These are phyloP conservation scores for Amphiprion ocellaris DNA, from an alignment of 2,113 vertebrate species.

Conservation along the genomic window DNA sequence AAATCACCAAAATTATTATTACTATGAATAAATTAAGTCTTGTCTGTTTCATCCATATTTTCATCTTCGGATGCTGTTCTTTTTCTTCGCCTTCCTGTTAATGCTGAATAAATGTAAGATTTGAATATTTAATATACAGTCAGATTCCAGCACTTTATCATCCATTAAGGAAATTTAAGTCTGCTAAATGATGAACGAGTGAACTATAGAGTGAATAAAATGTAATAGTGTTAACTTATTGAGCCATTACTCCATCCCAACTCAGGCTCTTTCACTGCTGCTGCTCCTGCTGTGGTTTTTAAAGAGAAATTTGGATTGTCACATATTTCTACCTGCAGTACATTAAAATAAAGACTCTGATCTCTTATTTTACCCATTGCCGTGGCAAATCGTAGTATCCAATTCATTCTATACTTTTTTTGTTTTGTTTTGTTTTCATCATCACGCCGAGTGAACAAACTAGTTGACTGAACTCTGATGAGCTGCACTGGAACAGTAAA, in stretches of 20 bases:
- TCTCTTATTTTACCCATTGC: background rate
- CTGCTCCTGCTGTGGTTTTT: background rate
- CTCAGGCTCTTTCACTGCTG: background rate
- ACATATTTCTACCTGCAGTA: constrained; percentile 12
- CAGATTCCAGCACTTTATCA: constrained; percentile 37
- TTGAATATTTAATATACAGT: constrained; percentile 25
- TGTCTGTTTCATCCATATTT: constrained; percentile 20
- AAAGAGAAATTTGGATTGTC: constrained; percentile 5
- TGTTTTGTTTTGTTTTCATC: background rate
- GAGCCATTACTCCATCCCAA: constrained; percentile 4
- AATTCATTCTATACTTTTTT: background rate
- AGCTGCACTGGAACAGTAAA: background rate
- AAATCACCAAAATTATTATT: background rate
- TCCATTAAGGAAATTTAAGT: constrained; percentile 50
- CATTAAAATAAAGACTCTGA: background rate
- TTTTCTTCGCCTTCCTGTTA: background rate
- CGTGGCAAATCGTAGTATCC: background rate
- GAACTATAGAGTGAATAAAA: constrained; percentile 15
- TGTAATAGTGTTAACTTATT: constrained; percentile 21
- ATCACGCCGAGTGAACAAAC: background rate
- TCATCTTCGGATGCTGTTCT: background rate
- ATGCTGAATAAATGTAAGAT: constrained; percentile 20
- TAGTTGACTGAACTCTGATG: background rate
- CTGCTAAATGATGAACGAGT: constrained; percentile 43
- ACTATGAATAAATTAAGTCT: no score